Evolutionary conservation across 2,113 vertebrate genomes (phyloP).

Genomic region (Pangasianodon gigas): DNA sequence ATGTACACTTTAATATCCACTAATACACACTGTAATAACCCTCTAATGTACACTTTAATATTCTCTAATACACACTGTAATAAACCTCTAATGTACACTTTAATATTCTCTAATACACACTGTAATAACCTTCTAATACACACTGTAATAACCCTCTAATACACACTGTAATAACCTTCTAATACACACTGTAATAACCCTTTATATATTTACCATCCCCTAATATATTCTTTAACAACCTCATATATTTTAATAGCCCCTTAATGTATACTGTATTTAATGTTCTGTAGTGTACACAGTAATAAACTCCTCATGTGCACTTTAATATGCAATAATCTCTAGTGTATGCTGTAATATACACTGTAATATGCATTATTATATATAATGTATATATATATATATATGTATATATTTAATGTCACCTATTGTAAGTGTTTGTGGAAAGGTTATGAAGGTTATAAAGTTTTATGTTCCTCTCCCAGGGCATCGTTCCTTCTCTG

Average conservation of each 20-base stretch:
- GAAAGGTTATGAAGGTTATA: neutral
- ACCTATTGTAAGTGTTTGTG: neutral
- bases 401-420: neutral
- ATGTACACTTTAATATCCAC: neutral
- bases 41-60: neutral
- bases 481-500: constrained; percentile 79
- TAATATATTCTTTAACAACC: neutral
- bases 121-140: neutral
- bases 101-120: neutral
- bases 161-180: neutral
- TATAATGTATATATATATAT: too few species aligned
- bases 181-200: neutral
- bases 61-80: neutral
- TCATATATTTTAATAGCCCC: neutral
- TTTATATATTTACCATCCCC: neutral
- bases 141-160: neutral
- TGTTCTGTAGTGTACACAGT: neutral
- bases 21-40: neutral
- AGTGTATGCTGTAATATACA: neutral
- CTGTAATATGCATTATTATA: neutral
- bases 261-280: neutral
- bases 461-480: neutral
- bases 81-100: neutral
- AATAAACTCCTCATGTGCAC: neutral
- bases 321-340: neutral